phyloP scores from a whole-genome alignment of 2,888 invertebrate species.

The Drosophila ochracea region DNA sequence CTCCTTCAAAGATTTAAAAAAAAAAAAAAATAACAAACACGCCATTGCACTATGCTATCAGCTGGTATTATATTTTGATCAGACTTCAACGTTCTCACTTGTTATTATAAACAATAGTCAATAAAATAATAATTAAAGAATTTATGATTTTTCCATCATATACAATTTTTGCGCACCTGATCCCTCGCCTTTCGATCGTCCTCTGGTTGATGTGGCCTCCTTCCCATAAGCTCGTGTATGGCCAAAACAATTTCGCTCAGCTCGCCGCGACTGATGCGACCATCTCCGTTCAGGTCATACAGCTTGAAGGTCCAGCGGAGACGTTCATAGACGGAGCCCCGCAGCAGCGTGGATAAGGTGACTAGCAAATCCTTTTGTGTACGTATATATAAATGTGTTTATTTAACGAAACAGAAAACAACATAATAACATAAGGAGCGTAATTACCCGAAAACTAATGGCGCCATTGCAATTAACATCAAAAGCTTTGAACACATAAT shows the following conservation, averaged over 20 bases:
- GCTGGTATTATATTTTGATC: background rate
- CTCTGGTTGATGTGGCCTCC: constrained; percentile 90
- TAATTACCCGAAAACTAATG: constrained; percentile 97
- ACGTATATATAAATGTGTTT: constrained; percentile 7
- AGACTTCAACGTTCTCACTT: background rate
- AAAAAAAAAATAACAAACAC: too few species aligned
- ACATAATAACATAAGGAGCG: constrained; percentile 5
- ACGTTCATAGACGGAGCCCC: constrained; percentile 97
- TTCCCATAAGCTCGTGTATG: constrained; percentile 96
- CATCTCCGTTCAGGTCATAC: constrained; percentile 98
- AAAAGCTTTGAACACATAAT: constrained; percentile 99
- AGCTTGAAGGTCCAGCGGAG: constrained; percentile 98
- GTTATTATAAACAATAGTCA: background rate
- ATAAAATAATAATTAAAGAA: background rate
- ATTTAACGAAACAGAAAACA: background rate
- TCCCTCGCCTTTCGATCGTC: constrained; percentile 94
- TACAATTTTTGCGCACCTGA: constrained; percentile 86
- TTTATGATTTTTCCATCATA: background rate
- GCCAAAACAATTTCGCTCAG: constrained; percentile 94
- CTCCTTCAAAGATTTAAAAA: background rate
- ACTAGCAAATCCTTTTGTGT: constrained; percentile 94
- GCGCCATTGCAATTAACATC: constrained; percentile 98
- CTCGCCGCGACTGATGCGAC: constrained; percentile 96
- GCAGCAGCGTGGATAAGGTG: constrained; percentile 95
- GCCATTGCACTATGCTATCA: background rate